phyloP scores from a whole-genome alignment of 2,113 vertebrate species.

The Neoarius graeffei region DNA sequence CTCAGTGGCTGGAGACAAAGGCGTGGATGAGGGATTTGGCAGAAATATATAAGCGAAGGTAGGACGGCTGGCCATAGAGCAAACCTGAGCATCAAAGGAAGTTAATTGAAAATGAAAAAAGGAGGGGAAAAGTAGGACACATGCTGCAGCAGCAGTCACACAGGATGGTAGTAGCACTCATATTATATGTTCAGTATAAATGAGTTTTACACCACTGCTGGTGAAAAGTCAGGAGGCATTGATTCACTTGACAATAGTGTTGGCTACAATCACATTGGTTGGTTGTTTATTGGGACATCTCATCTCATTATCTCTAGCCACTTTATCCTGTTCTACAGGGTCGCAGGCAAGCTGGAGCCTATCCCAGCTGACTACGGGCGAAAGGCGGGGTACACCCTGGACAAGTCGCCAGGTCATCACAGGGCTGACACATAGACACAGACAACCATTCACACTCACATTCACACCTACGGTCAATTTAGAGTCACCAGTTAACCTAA shows the following conservation, averaged over 20 bases:
- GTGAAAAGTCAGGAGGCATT: neutral
- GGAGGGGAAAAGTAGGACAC: neutral
- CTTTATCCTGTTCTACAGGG: too few species aligned
- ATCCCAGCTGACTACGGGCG: too few species aligned
- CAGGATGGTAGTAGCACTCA: neutral
- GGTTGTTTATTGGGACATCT: too few species aligned
- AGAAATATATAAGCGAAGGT: neutral
- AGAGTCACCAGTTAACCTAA: too few species aligned
- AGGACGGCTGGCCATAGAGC: neutral
- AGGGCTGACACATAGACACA: too few species aligned
- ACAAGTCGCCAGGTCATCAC: too few species aligned
- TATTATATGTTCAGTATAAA: neutral
- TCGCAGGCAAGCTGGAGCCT: too few species aligned
- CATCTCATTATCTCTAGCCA: too few species aligned
- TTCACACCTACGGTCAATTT: too few species aligned
- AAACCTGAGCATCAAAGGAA: neutral
- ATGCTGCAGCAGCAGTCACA: neutral
- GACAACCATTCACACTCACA: too few species aligned
- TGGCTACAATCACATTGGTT: neutral
- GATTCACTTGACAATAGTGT: neutral
- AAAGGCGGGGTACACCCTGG: too few species aligned
- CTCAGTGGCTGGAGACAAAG: neutral
- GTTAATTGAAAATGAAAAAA: slow-evolving; percentile 5
- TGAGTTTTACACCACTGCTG: neutral
- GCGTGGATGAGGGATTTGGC: slow-evolving; percentile 3